Conservation (phyloP, 2,113 vertebrate species). For the Lagenorhynchus albirostris region DNA sequence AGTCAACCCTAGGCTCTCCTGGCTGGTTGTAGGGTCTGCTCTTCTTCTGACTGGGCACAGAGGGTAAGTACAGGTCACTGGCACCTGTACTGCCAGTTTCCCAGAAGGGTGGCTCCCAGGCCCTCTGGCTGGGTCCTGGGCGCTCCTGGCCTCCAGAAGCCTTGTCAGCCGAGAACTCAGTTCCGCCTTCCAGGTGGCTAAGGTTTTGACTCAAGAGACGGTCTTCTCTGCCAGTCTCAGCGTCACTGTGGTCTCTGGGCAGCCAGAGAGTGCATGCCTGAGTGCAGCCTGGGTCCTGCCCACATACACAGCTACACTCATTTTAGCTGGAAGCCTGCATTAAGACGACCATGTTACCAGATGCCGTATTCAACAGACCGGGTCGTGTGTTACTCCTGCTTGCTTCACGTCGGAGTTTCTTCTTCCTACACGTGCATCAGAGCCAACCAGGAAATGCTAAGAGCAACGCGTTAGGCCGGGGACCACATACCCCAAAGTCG, state of each 20-base stretch:
- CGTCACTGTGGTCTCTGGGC: too few relatives aligned
- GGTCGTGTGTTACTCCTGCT: too few relatives aligned
- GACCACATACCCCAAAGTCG: neutral
- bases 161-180: neutral
- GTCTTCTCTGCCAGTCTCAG: too few relatives aligned
- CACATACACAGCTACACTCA: neutral
- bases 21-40: neutral
- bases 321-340: neutral
- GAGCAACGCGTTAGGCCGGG: too few relatives aligned
- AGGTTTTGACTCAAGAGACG: too few relatives aligned
- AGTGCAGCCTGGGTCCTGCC: neutral
- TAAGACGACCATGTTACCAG: fast-evolving
- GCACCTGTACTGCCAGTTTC: fast-evolving
- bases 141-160: neutral
- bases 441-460: neutral
- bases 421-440: neutral
- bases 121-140: neutral
- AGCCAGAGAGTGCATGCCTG: fast-evolving
- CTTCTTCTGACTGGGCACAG: neutral
- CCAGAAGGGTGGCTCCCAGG: neutral
- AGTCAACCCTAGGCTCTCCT: neutral
- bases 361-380: neutral
- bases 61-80: too few relatives aligned
- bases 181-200: neutral
- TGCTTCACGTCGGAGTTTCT: too few relatives aligned